phyloP scores from a whole-genome alignment of 2,113 vertebrate species.

The Nannobrachium achirus region DNA sequence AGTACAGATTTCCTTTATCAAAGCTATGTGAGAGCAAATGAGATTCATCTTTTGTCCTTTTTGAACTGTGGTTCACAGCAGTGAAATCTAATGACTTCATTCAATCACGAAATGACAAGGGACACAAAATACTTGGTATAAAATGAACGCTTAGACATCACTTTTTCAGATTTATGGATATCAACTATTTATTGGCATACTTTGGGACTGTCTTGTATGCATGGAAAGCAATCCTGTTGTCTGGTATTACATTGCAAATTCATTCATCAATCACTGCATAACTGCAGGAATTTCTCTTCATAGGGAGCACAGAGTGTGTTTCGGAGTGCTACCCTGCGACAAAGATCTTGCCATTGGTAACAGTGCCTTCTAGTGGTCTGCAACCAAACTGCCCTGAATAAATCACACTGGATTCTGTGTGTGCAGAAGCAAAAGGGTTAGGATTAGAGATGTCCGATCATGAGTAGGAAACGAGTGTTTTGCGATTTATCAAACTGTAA shows the following conservation, averaged over 20 bases:
- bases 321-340: background rate
- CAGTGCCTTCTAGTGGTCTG: slow-evolving; percentile 79
- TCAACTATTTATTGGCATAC: background rate
- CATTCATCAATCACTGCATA: background rate
- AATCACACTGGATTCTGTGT: slow-evolving; percentile 10
- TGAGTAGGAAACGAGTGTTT: slow-evolving; percentile 21
- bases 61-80: slow-evolving; percentile 21
- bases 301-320: background rate
- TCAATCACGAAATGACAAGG: background rate
- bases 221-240: background rate
- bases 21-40: slow-evolving; percentile 5
- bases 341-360: slow-evolving; percentile 69
- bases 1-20: slow-evolving; percentile 21
- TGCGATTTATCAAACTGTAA: slow-evolving; percentile 31
- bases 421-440: slow-evolving; percentile 8
- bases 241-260: background rate
- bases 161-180: slow-evolving; percentile 20
- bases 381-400: background rate
- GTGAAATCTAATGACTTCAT: background rate
- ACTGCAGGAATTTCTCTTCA: background rate
- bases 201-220: background rate
- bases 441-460: slow-evolving; percentile 19
- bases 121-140: background rate
- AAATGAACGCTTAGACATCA: slow-evolving; percentile 2
- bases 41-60: background rate